These are phyloP conservation scores for Numenius phaeopus DNA, from an alignment of 2,797 vertebrate genomes.

Conservation along the genomic window DNA sequence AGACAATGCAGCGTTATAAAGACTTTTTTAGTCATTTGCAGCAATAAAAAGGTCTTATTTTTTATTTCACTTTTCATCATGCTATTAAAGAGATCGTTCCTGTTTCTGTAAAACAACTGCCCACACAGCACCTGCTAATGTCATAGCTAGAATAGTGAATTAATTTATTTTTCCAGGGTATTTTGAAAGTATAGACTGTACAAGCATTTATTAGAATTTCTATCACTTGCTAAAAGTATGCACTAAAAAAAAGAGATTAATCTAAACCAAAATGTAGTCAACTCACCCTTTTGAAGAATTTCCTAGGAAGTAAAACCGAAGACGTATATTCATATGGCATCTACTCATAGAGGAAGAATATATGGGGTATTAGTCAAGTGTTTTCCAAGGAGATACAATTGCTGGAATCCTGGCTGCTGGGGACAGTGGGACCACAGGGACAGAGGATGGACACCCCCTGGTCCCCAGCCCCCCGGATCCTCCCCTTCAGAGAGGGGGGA, in stretches of 20 bases:
- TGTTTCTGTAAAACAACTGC: slow-evolving; percentile 62
- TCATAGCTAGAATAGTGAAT: neutral
- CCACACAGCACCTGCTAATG: slow-evolving; percentile 65
- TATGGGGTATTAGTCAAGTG: neutral
- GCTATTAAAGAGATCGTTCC: neutral
- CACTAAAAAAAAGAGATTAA: neutral
- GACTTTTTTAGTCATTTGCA: neutral
- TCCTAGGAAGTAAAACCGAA: neutral
- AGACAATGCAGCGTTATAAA: neutral
- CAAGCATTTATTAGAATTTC: slow-evolving; percentile 36
- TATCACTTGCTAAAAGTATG: neutral
- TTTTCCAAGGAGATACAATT: neutral
- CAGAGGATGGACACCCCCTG: neutral
- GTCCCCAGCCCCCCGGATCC: neutral
- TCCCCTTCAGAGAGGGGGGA: neutral
- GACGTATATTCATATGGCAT: neutral
- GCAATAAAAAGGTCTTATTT: neutral
- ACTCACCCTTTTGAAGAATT: neutral
- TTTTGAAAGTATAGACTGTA: slow-evolving; percentile 35
- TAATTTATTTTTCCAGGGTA: slow-evolving; percentile 32
- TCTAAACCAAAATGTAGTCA: neutral
- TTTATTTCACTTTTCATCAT: neutral
- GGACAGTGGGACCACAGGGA: neutral
- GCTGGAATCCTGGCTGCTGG: neutral
- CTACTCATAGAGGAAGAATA: neutral